Evolutionary conservation across 2,888 invertebrate species (phyloP).

Genomic region (Campoletis raptor): DNA sequence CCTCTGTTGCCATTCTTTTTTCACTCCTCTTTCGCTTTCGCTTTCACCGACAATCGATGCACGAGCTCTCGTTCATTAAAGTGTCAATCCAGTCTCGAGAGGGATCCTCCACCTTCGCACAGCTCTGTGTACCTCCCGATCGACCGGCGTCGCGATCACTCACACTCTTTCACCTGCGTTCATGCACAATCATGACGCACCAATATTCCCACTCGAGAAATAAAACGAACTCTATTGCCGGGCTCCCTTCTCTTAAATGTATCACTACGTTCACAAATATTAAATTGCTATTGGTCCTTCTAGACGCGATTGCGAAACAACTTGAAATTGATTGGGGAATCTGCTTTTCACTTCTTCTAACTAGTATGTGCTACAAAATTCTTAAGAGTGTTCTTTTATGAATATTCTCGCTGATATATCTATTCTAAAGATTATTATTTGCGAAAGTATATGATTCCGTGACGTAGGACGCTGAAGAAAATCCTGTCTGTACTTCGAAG

Average conservation of each 20-base stretch:
- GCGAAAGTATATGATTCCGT: background rate
- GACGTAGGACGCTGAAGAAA: background rate
- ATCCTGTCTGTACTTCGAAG: background rate
- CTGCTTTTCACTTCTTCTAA: background rate
- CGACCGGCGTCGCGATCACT: slow-evolving; percentile 68
- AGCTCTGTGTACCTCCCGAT: slow-evolving; percentile 68
- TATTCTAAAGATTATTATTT: background rate
- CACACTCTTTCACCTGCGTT: slow-evolving; percentile 52
- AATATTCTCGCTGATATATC: background rate
- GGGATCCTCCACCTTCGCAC: slow-evolving; percentile 68
- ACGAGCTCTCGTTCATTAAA: slow-evolving; percentile 80
- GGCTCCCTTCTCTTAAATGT: slow-evolving; percentile 26
- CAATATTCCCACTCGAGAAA: slow-evolving; percentile 71
- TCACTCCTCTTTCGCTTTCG: slow-evolving; percentile 73
- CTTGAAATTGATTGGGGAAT: background rate
- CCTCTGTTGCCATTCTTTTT: slow-evolving; percentile 52
- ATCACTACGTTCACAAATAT: slow-evolving; percentile 4
- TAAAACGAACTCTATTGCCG: slow-evolving; percentile 72
- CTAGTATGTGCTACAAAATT: background rate
- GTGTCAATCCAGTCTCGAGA: slow-evolving; percentile 81
- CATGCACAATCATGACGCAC: slow-evolving; percentile 62
- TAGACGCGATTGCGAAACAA: slow-evolving; percentile 1
- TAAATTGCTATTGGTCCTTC: slow-evolving; percentile 10
- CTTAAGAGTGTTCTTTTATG: background rate
- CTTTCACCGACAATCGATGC: slow-evolving; percentile 73